Evolutionary conservation across 53 echinoderm and acorn worm species (phyloP).

Genomic region (Apostichopus leukothele): DNA sequence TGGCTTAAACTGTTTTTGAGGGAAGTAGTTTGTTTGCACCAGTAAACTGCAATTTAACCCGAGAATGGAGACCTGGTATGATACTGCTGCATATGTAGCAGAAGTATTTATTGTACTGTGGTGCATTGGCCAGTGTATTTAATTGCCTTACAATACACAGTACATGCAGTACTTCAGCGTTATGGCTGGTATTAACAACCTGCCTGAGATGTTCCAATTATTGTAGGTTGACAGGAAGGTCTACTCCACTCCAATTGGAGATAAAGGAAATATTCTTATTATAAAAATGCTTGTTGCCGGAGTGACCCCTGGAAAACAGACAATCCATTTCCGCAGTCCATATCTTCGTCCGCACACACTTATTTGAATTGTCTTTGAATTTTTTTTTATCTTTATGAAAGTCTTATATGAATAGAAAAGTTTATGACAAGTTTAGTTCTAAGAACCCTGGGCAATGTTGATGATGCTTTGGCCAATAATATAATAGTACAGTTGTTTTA

Average conservation of each 20-base stretch:
- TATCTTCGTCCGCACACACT: neutral
- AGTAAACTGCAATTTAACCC: too few species aligned
- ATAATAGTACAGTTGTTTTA: too few species aligned
- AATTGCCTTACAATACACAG: too few species aligned
- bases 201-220: neutral
- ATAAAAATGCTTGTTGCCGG: neutral
- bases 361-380: neutral
- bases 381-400: neutral
- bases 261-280: slow-evolving; percentile 5
- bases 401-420: neutral
- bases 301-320: neutral
- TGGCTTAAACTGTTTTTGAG: too few species aligned
- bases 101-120: too few species aligned
- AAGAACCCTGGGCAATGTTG: neutral
- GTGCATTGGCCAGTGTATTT: too few species aligned
- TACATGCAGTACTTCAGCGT: too few species aligned
- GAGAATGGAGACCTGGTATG: too few species aligned
- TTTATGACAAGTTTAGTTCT: neutral
- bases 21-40: too few species aligned
- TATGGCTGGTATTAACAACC: neutral
- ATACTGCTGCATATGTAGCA: too few species aligned
- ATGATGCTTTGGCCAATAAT: neutral
- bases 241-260: neutral
- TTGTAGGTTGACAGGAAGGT: slow-evolving; percentile 5
- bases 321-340: neutral